A percentile compares a stretch with the other conserved stretches of the same genome.
Evolutionary conservation across 2,113 vertebrate genomes (phyloP).

Genomic region (Corythoichthys intestinalis): DNA sequence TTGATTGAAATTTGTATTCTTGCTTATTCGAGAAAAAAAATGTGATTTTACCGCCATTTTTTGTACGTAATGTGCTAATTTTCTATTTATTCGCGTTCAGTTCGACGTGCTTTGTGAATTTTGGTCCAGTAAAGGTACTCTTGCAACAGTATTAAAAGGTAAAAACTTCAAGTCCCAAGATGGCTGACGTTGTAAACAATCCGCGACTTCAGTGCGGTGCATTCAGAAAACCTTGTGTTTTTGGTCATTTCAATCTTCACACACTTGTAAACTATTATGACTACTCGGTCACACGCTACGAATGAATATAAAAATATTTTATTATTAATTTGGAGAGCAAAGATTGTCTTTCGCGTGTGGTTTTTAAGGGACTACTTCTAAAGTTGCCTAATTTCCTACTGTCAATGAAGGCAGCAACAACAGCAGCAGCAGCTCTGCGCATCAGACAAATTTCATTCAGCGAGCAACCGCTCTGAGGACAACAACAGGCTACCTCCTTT

Average conservation of each 20-base stretch:
- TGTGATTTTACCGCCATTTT: not conserved
- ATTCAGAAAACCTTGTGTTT: not conserved
- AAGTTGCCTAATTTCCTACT: constrained; percentile 4
- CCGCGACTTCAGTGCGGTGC: constrained; percentile 16
- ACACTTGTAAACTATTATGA: not conserved
- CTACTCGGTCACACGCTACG: not conserved
- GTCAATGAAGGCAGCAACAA: not conserved
- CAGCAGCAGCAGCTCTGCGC: constrained; percentile 45
- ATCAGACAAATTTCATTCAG: constrained; percentile 51
- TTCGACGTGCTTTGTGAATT: not conserved
- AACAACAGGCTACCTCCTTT: constrained; percentile 69
- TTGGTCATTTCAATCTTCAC: not conserved
- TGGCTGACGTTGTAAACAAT: constrained; percentile 16
- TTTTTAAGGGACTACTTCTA: not conserved
- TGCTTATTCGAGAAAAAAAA: not conserved
- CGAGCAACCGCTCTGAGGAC: constrained; percentile 48
- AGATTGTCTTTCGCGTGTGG: not conserved
- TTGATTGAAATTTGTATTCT: not conserved
- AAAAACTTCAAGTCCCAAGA: constrained; percentile 66
- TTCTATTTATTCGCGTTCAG: not conserved
- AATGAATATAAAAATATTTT: not conserved
- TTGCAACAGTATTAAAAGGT: not conserved
- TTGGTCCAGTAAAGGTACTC: too few species aligned
- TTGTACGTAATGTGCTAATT: too few species aligned
- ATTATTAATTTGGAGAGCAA: too few species aligned